These are phyloP conservation scores for Ancistrus triradiatus DNA, from an alignment of 2,113 vertebrate species.

Conservation along the genomic window DNA sequence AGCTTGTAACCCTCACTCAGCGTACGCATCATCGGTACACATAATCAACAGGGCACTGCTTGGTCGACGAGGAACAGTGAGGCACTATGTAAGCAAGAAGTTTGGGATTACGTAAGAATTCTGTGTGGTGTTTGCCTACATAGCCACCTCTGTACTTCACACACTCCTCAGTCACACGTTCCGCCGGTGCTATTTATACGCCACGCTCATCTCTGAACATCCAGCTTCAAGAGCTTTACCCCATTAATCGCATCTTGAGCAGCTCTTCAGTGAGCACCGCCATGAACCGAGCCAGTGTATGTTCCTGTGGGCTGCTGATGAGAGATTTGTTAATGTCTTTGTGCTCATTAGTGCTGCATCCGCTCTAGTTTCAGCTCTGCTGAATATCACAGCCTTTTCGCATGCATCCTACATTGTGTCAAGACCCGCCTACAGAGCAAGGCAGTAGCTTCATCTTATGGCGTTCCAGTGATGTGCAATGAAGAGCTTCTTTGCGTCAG, in stretches of 20 bases:
- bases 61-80: slow-evolving; percentile 7
- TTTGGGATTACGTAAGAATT: slow-evolving; percentile 35
- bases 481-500: background rate
- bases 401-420: slow-evolving; percentile 21
- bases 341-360: slow-evolving; percentile 27
- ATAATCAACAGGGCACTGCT: slow-evolving; percentile 2
- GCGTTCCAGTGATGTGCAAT: slow-evolving; percentile 16
- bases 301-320: slow-evolving; percentile 14
- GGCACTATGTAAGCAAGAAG: background rate
- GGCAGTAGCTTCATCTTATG: slow-evolving; percentile 3
- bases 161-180: background rate
- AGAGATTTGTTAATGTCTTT: slow-evolving; percentile 28
- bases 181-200: slow-evolving; percentile 11
- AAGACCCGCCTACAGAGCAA: slow-evolving; percentile 16
- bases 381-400: slow-evolving; percentile 9
- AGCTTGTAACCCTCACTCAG: background rate
- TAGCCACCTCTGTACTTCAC: slow-evolving; percentile 21
- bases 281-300: slow-evolving; percentile 13
- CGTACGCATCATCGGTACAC: background rate
- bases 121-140: slow-evolving; percentile 24
- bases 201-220: background rate
- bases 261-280: slow-evolving; percentile 17
- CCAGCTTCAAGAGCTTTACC: slow-evolving; percentile 11
- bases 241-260: slow-evolving; percentile 19
- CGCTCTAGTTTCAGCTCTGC: slow-evolving; percentile 18